These are phyloP conservation scores for Archaeoteleia sp. DNA, from an alignment of 2,888 invertebrate species.

Conservation along the genomic window DNA sequence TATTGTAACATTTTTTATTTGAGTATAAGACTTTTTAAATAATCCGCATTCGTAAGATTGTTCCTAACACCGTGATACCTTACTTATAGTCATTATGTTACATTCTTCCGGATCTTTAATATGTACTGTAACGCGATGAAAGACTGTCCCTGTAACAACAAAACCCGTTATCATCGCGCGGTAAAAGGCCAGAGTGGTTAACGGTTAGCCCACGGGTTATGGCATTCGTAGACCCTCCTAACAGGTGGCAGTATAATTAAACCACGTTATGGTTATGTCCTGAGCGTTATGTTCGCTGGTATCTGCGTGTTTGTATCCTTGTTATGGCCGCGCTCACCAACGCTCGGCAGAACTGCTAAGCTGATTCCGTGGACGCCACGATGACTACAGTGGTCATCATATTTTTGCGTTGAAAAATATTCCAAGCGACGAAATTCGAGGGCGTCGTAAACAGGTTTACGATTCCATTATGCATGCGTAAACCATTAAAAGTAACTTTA, in stretches of 20 bases:
- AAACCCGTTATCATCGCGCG: background rate
- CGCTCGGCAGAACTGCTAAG: slow-evolving; percentile 7
- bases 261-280: slow-evolving; percentile 68
- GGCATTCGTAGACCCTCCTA: slow-evolving; percentile 58
- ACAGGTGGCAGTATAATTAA: slow-evolving; percentile 71
- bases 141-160: background rate
- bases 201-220: slow-evolving; percentile 59
- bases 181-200: slow-evolving; percentile 55
- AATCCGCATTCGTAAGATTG: too few species aligned
- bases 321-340: slow-evolving; percentile 28
- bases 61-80: too few species aligned
- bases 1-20: too few species aligned
- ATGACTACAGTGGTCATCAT: slow-evolving; percentile 1
- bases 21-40: too few species aligned
- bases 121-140: background rate
- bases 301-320: slow-evolving; percentile 27
- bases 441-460: too few species aligned
- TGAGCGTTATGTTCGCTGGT: slow-evolving; percentile 44
- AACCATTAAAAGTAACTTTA: too few species aligned
- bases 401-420: slow-evolving; percentile 1
- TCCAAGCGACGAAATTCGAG: too few species aligned
- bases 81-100: background rate
- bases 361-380: background rate
- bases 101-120: too few species aligned
- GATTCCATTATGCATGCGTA: too few species aligned